Base-by-base conservation (phyloP, 1,140 invertebrate species). In the Nixonia krombeini region DNA sequence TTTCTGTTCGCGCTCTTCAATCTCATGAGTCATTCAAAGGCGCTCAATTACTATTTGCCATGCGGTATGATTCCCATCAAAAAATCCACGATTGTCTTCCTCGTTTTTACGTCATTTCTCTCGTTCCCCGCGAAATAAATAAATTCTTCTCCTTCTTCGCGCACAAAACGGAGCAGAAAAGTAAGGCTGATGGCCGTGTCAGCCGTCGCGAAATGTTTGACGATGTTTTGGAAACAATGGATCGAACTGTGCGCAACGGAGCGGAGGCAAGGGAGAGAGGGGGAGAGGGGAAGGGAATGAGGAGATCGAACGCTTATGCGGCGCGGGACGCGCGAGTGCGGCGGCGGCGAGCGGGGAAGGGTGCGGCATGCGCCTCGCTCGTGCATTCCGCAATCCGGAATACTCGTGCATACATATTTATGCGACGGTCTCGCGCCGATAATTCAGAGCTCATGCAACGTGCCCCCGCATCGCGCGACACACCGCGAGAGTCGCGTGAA, bases 391-490 rank as follows among this genome's bases (percentile, higher is more conserved):
- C 75, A 79, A 80, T 76, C 75, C 73, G 61, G 67, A 79, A 80
- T 80, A 78, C 74, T 57, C 44, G 59, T 33, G 71, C 78, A 80
- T 82, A 79, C 76, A 82, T 82, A 82, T 82, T 81, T 80, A 81
- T 82, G 75, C 69, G 49, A 69, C 72, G 49, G 73, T 75, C 64
- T 66, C 73, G 57, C 58, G 66, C 75, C 75, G 76, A 82, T 80
- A 82, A 82, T 80, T 82, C 77, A 80, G 56, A 70, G 70, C 80
- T 78, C 80, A 79, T 79, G 77, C 80, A 74, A 80, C 68, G 72
- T 68, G 70, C 53, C 64, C 53, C 37, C 53, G 42, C 59, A 47
- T 64, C 31, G 56, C 52, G 31, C 69, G 61, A 68, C 61, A 38
- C 44, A 58, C 40, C 67, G 53, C 57, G 45, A 62, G 56, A 31